Base-by-base conservation (phyloP, 2,113 vertebrate genomes). In the Brachypteracias leptosomus region DNA sequence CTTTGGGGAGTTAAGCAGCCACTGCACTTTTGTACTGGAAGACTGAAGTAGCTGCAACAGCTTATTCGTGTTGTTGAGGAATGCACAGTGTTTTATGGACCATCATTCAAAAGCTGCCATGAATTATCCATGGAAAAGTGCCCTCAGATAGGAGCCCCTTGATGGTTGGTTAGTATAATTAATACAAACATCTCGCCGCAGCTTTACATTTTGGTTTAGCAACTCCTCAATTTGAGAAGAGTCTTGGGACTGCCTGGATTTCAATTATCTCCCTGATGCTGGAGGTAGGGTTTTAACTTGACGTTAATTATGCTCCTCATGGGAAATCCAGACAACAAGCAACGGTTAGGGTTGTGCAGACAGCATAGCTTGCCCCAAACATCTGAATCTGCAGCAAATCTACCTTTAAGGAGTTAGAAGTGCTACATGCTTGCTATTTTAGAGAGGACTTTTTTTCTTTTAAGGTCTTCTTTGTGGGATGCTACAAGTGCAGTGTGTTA, bases 111-210 rank as follows among this genome's bases (percentile, higher is more conserved):
- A 96, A 83, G 36, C 73, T 91, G 59, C 75, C 75, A 92, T 95
- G 90, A 96, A 95, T 97, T 93, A 96, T 94, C 90, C 55, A 80
- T 70, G 63, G 85, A 77, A 90, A 96, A 77, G 4, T 29, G 82
- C 81, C 95, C 73, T 96, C 81, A 90, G 61, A 94, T 73, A 94
- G 73, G 73, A 96, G 88, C 92, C 92, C 61, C 95, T 84, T 92
- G 96, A 36, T 90, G 93, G 26, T 47, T 97, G 96, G 93, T 92
- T 95, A 61, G 75, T 95, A 51, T 96, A 96, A 96, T 97, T 96
- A 96, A 97, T 93, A 84, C 24, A 87, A 96, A 85, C 65, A 81
- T 96, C 76, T 84, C 10, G 0, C 90, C 5, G 35, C 76, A 89
- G 92, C 96, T 96, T 93, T 95, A 93, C 85, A 38, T 92, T 94